Evolutionary conservation across 2,113 vertebrate species (phyloP).

Genomic region (Ramphastos sulfuratus): DNA sequence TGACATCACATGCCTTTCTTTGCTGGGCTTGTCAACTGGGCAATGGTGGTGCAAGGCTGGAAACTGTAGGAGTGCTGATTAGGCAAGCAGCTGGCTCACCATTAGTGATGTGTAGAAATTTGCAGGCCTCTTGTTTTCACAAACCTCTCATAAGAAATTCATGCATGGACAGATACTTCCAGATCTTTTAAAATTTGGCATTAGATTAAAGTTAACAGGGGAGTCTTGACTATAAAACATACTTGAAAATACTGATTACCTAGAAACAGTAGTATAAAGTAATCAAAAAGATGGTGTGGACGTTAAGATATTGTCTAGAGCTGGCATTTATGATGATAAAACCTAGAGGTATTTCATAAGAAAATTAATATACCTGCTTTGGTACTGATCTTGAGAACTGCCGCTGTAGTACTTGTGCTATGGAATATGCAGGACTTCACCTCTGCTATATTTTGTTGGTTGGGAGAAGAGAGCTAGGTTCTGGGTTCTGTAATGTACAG

Average conservation of each 20-base stretch:
- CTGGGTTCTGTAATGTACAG: background rate
- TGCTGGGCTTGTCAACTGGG: background rate
- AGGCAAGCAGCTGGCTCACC: background rate
- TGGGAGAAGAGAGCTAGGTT: background rate
- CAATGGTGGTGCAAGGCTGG: background rate
- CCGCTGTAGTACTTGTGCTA: background rate
- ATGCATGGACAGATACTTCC: background rate
- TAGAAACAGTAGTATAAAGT: background rate
- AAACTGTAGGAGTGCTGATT: background rate
- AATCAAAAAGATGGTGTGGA: background rate
- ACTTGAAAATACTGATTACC: background rate
- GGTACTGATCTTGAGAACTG: background rate
- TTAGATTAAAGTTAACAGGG: background rate
- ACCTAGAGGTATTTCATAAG: background rate
- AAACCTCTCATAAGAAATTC: background rate
- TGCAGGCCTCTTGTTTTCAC: background rate
- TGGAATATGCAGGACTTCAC: background rate
- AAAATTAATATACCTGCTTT: fast-evolving
- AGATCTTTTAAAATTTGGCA: background rate
- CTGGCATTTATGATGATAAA: background rate
- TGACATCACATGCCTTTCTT: background rate
- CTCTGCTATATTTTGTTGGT: background rate
- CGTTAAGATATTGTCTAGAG: background rate
- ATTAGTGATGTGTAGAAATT: fast-evolving
- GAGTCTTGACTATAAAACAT: background rate